A percentile compares a stretch with the other conserved stretches of the same genome.
phyloP scores from a whole-genome alignment of 2,113 vertebrate genomes.

The Pachypanchax playfairii region DNA sequence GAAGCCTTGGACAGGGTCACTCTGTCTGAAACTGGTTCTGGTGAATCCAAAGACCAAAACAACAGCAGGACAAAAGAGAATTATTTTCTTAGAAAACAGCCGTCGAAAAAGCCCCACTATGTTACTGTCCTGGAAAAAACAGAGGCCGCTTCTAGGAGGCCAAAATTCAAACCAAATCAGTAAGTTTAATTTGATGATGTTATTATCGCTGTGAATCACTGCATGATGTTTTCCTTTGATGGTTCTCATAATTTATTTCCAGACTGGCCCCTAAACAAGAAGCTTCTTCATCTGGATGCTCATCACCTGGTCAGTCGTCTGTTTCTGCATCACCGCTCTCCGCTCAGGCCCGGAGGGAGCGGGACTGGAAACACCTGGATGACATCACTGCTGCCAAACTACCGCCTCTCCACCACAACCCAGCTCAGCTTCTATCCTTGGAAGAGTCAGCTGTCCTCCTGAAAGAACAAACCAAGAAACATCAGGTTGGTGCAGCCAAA shows the following conservation, averaged over 20 bases:
- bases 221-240: neutral
- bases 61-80: constrained; percentile 35
- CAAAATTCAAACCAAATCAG: constrained; percentile 88
- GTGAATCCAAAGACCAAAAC: constrained; percentile 38
- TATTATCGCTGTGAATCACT: neutral
- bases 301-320: constrained; percentile 68
- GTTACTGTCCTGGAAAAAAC: constrained; percentile 84
- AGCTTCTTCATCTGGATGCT: constrained; percentile 72
- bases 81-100: constrained; percentile 54
- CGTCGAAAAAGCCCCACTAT: constrained; percentile 80
- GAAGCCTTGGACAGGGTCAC: constrained; percentile 81
- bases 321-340: constrained; percentile 66
- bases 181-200: constrained; percentile 74
- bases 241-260: constrained; percentile 14
- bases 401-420: constrained; percentile 85
- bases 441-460: constrained; percentile 87
- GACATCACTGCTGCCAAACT: constrained; percentile 90
- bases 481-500: constrained; percentile 79
- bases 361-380: constrained; percentile 88
- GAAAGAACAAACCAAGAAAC: constrained; percentile 83
- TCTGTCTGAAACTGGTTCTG: constrained; percentile 60
- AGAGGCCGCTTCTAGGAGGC: constrained; percentile 69
- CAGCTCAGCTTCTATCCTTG: constrained; percentile 83
- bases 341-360: constrained; percentile 75
- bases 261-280: constrained; percentile 78